These are phyloP conservation scores for Malacosoma neustria DNA, from an alignment of 2,888 invertebrate genomes.

Conservation along the genomic window DNA sequence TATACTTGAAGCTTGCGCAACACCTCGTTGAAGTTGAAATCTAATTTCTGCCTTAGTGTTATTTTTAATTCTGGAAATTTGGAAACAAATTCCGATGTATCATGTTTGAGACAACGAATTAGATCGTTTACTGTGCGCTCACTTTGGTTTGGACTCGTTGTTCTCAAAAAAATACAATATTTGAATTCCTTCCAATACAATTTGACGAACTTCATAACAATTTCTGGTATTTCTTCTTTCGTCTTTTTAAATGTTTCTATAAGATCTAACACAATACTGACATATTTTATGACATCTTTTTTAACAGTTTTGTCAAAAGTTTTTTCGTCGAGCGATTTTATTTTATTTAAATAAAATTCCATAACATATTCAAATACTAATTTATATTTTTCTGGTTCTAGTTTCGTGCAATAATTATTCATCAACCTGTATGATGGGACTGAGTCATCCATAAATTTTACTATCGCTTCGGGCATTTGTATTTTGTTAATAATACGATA, in stretches of 20 bases:
- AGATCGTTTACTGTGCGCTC: slow-evolving; percentile 11
- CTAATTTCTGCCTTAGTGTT: slow-evolving; percentile 5
- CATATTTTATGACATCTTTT: slow-evolving; percentile 12
- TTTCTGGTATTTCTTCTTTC: slow-evolving; percentile 27
- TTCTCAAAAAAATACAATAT: slow-evolving; percentile 11
- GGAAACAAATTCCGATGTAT: slow-evolving; percentile 14
- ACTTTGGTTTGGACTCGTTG: slow-evolving; percentile 8
- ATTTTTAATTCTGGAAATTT: slow-evolving; percentile 12
- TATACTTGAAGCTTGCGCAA: slow-evolving; percentile 37
- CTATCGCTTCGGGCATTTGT: slow-evolving; percentile 21
- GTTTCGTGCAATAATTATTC: slow-evolving; percentile 10
- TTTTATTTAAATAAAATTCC: slow-evolving; percentile 21
- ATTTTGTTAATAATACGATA: slow-evolving; percentile 31
- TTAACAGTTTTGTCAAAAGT: slow-evolving; percentile 15
- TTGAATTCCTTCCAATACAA: slow-evolving; percentile 18
- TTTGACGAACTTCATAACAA: slow-evolving; percentile 24
- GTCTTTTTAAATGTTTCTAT: slow-evolving; percentile 22
- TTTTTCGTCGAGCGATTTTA: slow-evolving; percentile 15
- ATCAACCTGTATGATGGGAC: slow-evolving; percentile 9
- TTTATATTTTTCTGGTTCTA: slow-evolving; percentile 15
- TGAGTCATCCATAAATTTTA: slow-evolving; percentile 11
- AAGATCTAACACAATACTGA: slow-evolving; percentile 17
- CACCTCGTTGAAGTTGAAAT: slow-evolving; percentile 15
- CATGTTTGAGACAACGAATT: slow-evolving; percentile 19
- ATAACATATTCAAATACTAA: slow-evolving; percentile 21